Evolutionary conservation across 2,888 invertebrate genomes (phyloP), one percentile per base, ranked within the genome.

Genomic region (Ptycholaimellus sp.): DNA sequence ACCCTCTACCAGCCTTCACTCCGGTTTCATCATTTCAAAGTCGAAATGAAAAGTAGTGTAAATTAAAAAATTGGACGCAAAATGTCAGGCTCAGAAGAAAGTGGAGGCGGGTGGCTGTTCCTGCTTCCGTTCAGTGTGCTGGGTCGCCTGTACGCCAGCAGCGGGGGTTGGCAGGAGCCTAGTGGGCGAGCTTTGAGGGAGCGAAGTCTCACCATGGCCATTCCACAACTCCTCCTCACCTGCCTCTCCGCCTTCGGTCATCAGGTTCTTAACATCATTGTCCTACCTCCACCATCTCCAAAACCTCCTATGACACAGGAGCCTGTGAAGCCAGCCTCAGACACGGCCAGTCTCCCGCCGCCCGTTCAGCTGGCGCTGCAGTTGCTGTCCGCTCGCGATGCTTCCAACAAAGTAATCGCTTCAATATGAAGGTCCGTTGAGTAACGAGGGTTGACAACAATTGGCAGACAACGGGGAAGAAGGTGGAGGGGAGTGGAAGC

Each of bases 201-300:
- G 14, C 74, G 75, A 54, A 73, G 79, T 48, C 71, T 83, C 46
- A 73, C 76, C 49, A 72, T 76, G 25, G 83, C 83, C 19, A 79
- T 78, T 25, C 71, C 81, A 49, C 72, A 81, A 48, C 69, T 85
- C 36, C 68, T 85, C 48, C 68, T 87, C 29, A 75, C 77, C 36
- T 83, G 82, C 53, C 67, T 87, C 38, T 75, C 81, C 2, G 76
- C 81, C 28, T 80, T 85, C 58, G 81, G 82, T 41, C 65, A 66
- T 49, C 66, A 66, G n/a, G n/a, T n/a, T n/a, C n/a, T n/a, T n/a
- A n/a, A n/a, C n/a, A n/a, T n/a, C n/a, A n/a, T n/a, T n/a, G n/a
- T n/a, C n/a, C n/a, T n/a, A n/a, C n/a, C n/a, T n/a, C n/a, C n/a
- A n/a, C n/a, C n/a, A n/a, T n/a, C n/a, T n/a, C n/a, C n/a, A n/a